A percentile compares a stretch with the other conserved stretches of the same genome.
These are phyloP conservation scores for Oligia strigilis DNA, from an alignment of 2,888 invertebrate species.

Conservation along the genomic window DNA sequence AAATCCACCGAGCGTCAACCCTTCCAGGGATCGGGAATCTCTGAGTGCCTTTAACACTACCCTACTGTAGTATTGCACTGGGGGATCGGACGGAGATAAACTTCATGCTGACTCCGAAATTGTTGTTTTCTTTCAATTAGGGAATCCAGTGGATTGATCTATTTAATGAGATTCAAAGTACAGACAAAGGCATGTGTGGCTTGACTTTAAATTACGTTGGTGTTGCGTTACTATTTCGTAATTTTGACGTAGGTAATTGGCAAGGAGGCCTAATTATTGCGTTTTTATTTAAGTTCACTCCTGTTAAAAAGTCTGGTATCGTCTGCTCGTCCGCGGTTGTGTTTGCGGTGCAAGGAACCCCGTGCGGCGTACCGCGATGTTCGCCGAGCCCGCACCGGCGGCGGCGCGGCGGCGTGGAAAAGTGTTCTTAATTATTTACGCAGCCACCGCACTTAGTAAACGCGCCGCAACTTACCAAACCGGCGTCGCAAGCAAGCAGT, in stretches of 20 bases:
- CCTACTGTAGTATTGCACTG: background rate
- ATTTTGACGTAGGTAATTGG: background rate
- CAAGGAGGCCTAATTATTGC: background rate
- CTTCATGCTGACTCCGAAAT: background rate
- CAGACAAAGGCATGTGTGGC: background rate
- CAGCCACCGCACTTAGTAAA: constrained; percentile 76
- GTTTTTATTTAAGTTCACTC: background rate
- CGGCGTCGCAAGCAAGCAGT: constrained; percentile 62
- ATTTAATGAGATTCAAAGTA: constrained; percentile 13
- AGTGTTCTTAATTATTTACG: constrained; percentile 88
- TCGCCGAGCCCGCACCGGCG: constrained; percentile 63
- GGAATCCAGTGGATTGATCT: background rate
- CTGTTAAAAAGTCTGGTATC: constrained; percentile 23
- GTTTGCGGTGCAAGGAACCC: constrained; percentile 54
- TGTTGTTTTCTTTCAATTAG: constrained; percentile 10
- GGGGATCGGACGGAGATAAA: background rate
- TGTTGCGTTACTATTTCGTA: background rate
- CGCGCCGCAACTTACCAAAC: constrained; percentile 72
- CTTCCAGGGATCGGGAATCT: constrained; percentile 43
- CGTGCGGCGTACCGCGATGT: constrained; percentile 46
- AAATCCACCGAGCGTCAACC: constrained; percentile 48
- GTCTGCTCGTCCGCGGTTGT: constrained; percentile 37
- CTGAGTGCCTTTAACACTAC: constrained; percentile 26
- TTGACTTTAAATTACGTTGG: background rate
- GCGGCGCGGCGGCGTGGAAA: constrained; percentile 77